These are phyloP conservation scores for Drosophila anomalata DNA, from an alignment of 2,888 invertebrate species.

Conservation along the genomic window DNA sequence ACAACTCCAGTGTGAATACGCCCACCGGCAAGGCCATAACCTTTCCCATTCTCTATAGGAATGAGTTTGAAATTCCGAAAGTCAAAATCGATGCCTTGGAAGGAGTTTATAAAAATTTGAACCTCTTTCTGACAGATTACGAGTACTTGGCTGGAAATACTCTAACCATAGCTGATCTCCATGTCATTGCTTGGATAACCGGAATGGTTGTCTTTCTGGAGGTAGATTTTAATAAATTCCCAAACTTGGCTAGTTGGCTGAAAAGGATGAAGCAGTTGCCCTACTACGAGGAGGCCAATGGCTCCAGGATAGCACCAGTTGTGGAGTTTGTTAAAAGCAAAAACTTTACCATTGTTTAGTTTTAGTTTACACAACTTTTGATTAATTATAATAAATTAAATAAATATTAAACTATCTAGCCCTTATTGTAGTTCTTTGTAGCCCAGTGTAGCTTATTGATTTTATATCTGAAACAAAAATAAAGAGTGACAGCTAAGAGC, in stretches of 20 bases:
- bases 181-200: constrained; percentile 55
- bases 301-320: constrained; percentile 45
- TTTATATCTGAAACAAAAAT: not conserved
- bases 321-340: constrained; percentile 60
- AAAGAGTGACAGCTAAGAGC: not conserved
- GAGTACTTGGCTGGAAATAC: constrained; percentile 71
- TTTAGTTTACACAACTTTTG: not conserved
- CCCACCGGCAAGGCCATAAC: constrained; percentile 33
- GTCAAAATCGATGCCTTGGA: constrained; percentile 46
- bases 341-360: constrained; percentile 53
- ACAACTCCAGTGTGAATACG: constrained; percentile 68
- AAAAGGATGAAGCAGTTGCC: constrained; percentile 65
- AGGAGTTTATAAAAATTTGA: constrained; percentile 62
- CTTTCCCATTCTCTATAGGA: constrained; percentile 23
- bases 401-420: too few relatives aligned
- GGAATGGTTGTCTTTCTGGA: constrained; percentile 42
- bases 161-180: constrained; percentile 79
- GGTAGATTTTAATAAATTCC: constrained; percentile 52
- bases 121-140: constrained; percentile 60
- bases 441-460: too few relatives aligned
- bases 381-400: too few relatives aligned
- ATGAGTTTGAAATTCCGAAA: constrained; percentile 26
- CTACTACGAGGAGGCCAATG: constrained; percentile 73
- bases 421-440: too few relatives aligned
- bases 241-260: constrained; percentile 66